Base-by-base conservation (phyloP, 2,888 invertebrate genomes). In the Gymnoscelis rufifasciata region DNA sequence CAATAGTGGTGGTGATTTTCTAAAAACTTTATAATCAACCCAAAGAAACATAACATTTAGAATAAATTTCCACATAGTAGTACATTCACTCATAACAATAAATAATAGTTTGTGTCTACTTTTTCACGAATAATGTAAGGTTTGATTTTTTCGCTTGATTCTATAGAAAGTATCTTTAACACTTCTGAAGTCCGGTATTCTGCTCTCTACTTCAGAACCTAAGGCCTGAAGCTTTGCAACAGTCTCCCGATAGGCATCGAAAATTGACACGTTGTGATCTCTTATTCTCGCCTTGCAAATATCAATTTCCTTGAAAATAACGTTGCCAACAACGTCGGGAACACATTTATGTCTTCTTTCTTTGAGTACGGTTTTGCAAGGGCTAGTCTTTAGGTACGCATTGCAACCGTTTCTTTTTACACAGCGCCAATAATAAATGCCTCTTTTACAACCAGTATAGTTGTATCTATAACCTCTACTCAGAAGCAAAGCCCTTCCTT, bases 161-260 rank as follows among this genome's bases (percentile, higher is more conserved):
- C 14, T 13, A 10, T 42, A 47, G n/a, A 47, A 42, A 4, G 8
- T 27, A 7, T 0, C 14, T 37, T 38, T 15, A 33, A 47, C 24
- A 31, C 7, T 33, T 3, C 10, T 15, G 28, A 47, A 47, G 5
- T 29, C 42, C 12, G 42, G 47, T 28, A 47, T 24, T 10, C 23
- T 6, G 2, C 14, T 19, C n/a, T 19, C 10, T 24, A 1, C 1
- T 12, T 38, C 27, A 7, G 28, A 1, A 1, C 40, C 39, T 1
- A 43, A 14, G 8, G 31, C 23, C 12, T 12, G 14, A 8, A 48
- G 31, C 23, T 31, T 40, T 3, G 5, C 27, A 4, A 48, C 31
- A 12, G 31, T 13, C 6, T 44, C 43, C 6, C 30, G 28, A 12
- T 35, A 48, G 5, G 37, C 27, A 11, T 14, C 31, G 8, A 5